These are phyloP conservation scores for Caenorhabditis brenneri DNA, from an alignment of 1,140 invertebrate species.

Conservation along the genomic window DNA sequence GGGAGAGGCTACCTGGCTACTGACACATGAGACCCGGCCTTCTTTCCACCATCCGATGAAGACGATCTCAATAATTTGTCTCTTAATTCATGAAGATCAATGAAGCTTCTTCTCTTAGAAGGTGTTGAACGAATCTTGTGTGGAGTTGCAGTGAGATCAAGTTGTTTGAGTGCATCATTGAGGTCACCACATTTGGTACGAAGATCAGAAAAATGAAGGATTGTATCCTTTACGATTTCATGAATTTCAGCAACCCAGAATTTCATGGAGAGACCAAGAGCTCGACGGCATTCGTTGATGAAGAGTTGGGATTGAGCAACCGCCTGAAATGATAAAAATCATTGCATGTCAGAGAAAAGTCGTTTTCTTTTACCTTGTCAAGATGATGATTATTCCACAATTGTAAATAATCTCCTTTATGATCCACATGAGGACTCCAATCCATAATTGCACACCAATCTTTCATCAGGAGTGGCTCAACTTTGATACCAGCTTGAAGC, in stretches of 20 bases:
- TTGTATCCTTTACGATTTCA: slow-evolving; percentile 71
- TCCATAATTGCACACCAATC: slow-evolving; percentile 71
- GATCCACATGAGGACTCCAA: slow-evolving; percentile 69
- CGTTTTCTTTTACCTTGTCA: slow-evolving; percentile 65
- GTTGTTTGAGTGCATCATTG: slow-evolving; percentile 70
- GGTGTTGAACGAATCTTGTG: slow-evolving; percentile 71
- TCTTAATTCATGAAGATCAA: slow-evolving; percentile 68
- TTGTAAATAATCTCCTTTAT: slow-evolving; percentile 70
- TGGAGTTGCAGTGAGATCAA: slow-evolving; percentile 70
- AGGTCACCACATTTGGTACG: slow-evolving; percentile 69
- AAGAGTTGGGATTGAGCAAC: slow-evolving; percentile 70
- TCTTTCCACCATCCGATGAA: slow-evolving; percentile 61
- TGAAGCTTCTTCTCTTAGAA: slow-evolving; percentile 68
- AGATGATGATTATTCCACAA: slow-evolving; percentile 70
- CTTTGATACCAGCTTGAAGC: slow-evolving; percentile 71
- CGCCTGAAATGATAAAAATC: slow-evolving; percentile 32
- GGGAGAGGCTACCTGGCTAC: slow-evolving; percentile 65
- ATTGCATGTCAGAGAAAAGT: no score
- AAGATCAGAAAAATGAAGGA: slow-evolving; percentile 68
- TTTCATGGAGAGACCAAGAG: slow-evolving; percentile 70
- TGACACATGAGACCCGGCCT: slow-evolving; percentile 70
- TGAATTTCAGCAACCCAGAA: slow-evolving; percentile 71
- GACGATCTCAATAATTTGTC: slow-evolving; percentile 65
- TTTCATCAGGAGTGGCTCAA: slow-evolving; percentile 68
- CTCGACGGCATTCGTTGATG: slow-evolving; percentile 70